Percentiles rank a stretch among this genome's conserved stretches.
Evolutionary conservation across 1,140 invertebrate species (phyloP).

Genomic region (Latrodectus geometricus): DNA sequence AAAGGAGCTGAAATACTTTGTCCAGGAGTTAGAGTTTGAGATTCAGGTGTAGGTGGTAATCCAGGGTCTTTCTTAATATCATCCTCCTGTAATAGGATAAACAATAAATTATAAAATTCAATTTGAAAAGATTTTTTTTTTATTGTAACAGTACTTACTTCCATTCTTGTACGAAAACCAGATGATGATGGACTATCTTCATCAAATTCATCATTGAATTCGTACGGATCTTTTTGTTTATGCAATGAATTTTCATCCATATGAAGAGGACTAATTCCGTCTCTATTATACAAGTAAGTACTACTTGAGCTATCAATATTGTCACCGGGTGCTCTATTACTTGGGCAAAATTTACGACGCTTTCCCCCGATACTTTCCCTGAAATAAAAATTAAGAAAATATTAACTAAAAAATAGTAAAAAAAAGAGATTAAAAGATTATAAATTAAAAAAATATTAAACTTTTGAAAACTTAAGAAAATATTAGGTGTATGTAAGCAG

Average conservation of each 20-base stretch:
- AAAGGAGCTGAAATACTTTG: slow-evolving; percentile 36
- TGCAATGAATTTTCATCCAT: slow-evolving; percentile 35
- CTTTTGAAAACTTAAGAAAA: too few relatives aligned
- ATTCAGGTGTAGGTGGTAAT: slow-evolving; percentile 48
- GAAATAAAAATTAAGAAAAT: neutral
- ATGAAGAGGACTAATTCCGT: slow-evolving; percentile 33
- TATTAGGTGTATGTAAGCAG: too few relatives aligned
- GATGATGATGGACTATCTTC: slow-evolving; percentile 65
- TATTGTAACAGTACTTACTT: slow-evolving; percentile 20
- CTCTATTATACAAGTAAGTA: slow-evolving; percentile 14
- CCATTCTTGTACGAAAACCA: slow-evolving; percentile 64
- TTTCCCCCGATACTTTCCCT: slow-evolving; percentile 45
- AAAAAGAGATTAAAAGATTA: too few relatives aligned
- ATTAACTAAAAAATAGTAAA: too few relatives aligned
- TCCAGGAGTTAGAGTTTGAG: slow-evolving; percentile 33
- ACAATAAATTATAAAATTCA: neutral
- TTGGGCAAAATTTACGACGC: slow-evolving; percentile 7
- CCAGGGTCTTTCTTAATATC: slow-evolving; percentile 64
- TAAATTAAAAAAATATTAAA: too few relatives aligned
- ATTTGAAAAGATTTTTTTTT: too few relatives aligned
- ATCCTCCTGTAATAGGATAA: slow-evolving; percentile 64
- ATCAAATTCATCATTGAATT: slow-evolving; percentile 75
- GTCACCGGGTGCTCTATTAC: neutral
- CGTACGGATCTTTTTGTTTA: slow-evolving; percentile 75
- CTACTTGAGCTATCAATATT: neutral